Conservation (phyloP, 1,140 invertebrate species). For the Brachystomella parvula region DNA sequence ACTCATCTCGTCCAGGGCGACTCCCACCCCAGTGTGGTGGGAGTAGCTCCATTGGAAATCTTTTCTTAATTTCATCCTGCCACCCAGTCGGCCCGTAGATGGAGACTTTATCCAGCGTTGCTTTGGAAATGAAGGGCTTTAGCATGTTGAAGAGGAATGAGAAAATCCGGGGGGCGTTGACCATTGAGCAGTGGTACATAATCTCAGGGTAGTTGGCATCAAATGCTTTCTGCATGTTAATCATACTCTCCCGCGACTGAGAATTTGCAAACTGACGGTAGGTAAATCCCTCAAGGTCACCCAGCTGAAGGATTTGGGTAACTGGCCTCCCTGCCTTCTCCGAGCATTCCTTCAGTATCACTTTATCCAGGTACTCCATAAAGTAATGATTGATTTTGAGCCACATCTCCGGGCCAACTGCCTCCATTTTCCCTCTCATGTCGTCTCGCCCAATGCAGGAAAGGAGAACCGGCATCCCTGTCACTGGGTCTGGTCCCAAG, state of each 20-base stretch:
- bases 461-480: neutral
- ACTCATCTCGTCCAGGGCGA: slow-evolving; percentile 12
- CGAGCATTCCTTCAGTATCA: neutral
- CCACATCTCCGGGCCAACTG: neutral
- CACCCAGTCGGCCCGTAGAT: neutral
- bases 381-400: neutral
- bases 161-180: slow-evolving; percentile 22
- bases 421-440: neutral
- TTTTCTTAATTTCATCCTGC: neutral
- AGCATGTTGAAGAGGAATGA: slow-evolving; percentile 14
- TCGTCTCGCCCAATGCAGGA: neutral
- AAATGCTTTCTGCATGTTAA: neutral
- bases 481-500: neutral
- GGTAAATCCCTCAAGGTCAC: neutral
- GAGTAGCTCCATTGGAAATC: neutral
- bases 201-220: slow-evolving; percentile 20
- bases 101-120: slow-evolving; percentile 16
- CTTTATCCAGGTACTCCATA: neutral
- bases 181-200: neutral
- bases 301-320: slow-evolving; percentile 2
- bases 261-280: slow-evolving; percentile 8
- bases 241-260: neutral
- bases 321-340: neutral
- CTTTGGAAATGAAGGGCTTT: slow-evolving; percentile 13
- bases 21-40: slow-evolving; percentile 18